Evolutionary conservation across 2,797 vertebrate species (phyloP).

Genomic region (Periophthalmus magnuspinnatus): DNA sequence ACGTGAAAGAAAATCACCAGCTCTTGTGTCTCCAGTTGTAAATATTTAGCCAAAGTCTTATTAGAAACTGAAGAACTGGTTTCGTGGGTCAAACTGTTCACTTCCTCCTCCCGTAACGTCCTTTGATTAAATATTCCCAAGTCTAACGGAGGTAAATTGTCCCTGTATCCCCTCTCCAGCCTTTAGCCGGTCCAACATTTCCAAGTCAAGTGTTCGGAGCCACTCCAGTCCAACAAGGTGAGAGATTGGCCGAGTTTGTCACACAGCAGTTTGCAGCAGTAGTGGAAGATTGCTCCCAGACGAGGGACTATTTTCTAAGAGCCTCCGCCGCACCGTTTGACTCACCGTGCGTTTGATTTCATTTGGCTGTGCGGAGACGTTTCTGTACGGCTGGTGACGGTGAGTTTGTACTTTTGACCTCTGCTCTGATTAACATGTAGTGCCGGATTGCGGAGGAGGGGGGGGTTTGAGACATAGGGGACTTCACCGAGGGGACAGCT

Average conservation of each 20-base stretch:
- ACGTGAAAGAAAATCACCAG: no score
- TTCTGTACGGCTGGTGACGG: conserved; percentile 8
- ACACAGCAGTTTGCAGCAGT: conserved; percentile 5
- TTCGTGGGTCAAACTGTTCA: not conserved
- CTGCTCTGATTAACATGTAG: conserved; percentile 51
- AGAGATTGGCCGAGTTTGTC: conserved; percentile 14
- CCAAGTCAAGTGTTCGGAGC: conserved; percentile 20
- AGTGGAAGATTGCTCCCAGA: conserved; percentile 12
- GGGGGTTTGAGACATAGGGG: conserved; percentile 29
- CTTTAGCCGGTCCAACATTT: conserved; percentile 25
- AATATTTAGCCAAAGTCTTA: no score
- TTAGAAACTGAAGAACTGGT: no score
- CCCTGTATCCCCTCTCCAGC: not conserved
- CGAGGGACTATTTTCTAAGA: conserved; percentile 5
- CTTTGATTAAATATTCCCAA: not conserved
- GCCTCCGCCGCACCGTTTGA: conserved; percentile 3
- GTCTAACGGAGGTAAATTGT: not conserved
- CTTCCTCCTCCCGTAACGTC: not conserved
- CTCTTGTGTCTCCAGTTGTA: no score
- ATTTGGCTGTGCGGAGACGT: not conserved
- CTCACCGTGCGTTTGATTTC: conserved; percentile 6
- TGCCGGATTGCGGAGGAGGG: conserved; percentile 31
- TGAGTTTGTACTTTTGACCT: conserved; percentile 52
- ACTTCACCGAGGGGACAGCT: conserved; percentile 66
- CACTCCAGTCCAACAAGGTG: conserved; percentile 21